These are phyloP conservation scores for Rostratula benghalensis DNA, from an alignment of 2,113 vertebrate species.

Conservation along the genomic window DNA sequence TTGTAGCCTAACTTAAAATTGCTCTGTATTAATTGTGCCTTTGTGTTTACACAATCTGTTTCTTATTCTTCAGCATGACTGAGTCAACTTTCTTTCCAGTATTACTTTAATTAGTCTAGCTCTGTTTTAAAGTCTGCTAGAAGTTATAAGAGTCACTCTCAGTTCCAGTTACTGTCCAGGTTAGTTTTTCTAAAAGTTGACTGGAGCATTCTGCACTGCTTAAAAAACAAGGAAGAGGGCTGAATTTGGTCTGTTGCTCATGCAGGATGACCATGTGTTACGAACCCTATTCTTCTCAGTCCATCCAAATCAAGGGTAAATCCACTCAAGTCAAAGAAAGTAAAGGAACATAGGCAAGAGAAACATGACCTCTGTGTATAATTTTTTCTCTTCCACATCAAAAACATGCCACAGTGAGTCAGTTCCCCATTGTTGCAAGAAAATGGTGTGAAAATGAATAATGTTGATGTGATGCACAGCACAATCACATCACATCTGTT, in stretches of 20 bases:
- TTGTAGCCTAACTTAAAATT: not conserved
- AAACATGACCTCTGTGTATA: not conserved
- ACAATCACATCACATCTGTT: constrained; percentile 18
- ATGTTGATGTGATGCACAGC: not conserved
- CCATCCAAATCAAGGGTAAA: not conserved
- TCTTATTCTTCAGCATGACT: not conserved
- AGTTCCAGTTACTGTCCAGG: not conserved
- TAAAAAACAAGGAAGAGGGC: not conserved
- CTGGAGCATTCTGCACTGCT: not conserved
- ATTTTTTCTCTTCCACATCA: not conserved
- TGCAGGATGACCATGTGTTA: not conserved
- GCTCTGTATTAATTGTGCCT: not conserved
- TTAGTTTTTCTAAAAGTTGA: not conserved
- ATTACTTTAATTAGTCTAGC: not conserved
- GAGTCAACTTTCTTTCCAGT: not conserved
- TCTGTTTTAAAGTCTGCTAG: not conserved
- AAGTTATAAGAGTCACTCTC: not conserved
- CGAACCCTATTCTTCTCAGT: not conserved
- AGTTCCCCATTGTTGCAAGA: not conserved
- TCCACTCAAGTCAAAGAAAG: not conserved
- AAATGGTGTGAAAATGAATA: constrained; percentile 38
- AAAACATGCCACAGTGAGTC: not conserved
- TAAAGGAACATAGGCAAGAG: not conserved
- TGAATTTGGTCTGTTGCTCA: not conserved
- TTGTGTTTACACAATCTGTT: not conserved